A percentile compares a stretch with the other conserved stretches of the same genome.
phyloP scores from a whole-genome alignment of 1,140 invertebrate species.

The Dendrolimus kikuchii region DNA sequence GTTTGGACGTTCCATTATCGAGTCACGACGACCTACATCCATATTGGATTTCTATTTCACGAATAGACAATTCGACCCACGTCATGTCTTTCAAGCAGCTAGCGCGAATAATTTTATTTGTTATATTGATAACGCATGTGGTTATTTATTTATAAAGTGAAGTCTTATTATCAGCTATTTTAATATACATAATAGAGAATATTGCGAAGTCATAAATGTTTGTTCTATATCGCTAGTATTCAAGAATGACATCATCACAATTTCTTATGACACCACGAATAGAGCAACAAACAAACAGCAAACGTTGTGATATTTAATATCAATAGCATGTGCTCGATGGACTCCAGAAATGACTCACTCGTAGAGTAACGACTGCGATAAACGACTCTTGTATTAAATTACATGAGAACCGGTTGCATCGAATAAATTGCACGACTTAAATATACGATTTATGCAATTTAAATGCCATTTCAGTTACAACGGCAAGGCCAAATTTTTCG shows the following conservation, averaged over 20 bases:
- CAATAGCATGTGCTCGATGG: slow-evolving; percentile 18
- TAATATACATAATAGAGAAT: no score
- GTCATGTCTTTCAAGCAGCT: slow-evolving; percentile 7
- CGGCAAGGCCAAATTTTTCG: slow-evolving; percentile 62
- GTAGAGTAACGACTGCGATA: slow-evolving; percentile 28
- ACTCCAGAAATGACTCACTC: slow-evolving; percentile 39
- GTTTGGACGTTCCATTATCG: slow-evolving; percentile 32
- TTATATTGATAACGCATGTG: no score
- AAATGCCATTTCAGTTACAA: slow-evolving; percentile 60
- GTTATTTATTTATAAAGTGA: no score
- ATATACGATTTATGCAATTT: slow-evolving; percentile 58
- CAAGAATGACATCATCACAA: slow-evolving; percentile 5
- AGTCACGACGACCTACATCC: slow-evolving; percentile 28
- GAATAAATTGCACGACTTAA: slow-evolving; percentile 47
- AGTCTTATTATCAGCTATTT: no score
- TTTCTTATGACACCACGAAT: neutral
- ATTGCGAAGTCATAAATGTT: neutral
- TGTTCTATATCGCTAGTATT: neutral
- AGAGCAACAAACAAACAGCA: slow-evolving; percentile 6
- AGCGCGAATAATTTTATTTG: no score
- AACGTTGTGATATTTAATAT: slow-evolving; percentile 20
- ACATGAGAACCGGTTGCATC: slow-evolving; percentile 45
- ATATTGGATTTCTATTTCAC: slow-evolving; percentile 31
- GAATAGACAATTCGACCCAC: slow-evolving; percentile 20
- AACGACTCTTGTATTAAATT: slow-evolving; percentile 31